Evolutionary conservation across 1,140 invertebrate species (phyloP).

Genomic region (Macrotrachela quadricornifera): DNA sequence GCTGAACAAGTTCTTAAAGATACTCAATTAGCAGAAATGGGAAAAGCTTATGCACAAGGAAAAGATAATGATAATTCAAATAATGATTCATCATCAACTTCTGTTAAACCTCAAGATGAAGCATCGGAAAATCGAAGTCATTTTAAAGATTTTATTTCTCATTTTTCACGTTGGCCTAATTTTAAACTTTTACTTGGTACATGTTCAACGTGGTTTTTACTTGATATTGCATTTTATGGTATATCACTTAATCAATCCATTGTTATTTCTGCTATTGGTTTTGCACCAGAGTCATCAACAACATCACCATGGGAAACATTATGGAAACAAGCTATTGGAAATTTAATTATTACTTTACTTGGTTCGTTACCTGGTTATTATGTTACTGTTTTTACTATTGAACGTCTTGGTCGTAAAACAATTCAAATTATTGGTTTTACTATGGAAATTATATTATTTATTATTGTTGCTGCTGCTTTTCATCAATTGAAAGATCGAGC

Average conservation of each 20-base stretch:
- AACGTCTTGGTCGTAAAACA: not conserved
- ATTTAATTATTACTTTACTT: slow-evolving; percentile 6
- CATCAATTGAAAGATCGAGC: not conserved
- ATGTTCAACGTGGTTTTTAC: slow-evolving; percentile 2
- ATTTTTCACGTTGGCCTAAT: slow-evolving; percentile 6
- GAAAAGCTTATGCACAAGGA: not conserved
- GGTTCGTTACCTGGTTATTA: slow-evolving; percentile 5
- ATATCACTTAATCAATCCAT: slow-evolving; percentile 1
- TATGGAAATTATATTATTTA: not conserved
- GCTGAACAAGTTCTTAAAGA: not conserved
- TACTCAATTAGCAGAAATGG: no score
- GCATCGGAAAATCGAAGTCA: no score
- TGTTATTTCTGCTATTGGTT: slow-evolving; percentile 3
- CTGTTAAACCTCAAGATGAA: not conserved
- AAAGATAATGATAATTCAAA: not conserved
- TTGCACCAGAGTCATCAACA: not conserved
- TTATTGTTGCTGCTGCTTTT: not conserved
- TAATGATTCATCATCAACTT: not conserved
- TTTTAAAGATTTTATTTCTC: not conserved
- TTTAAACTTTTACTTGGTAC: slow-evolving; percentile 5
- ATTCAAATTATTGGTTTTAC: slow-evolving; percentile 6
- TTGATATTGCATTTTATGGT: slow-evolving; percentile 6
- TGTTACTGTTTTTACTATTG: not conserved
- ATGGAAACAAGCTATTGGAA: slow-evolving; percentile 3
- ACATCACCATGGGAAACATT: slow-evolving; percentile 2